Percentiles rank a stretch among this genome's conserved stretches.
Conservation (phyloP, 2,797 vertebrate species). For the Poecilia picta region DNA sequence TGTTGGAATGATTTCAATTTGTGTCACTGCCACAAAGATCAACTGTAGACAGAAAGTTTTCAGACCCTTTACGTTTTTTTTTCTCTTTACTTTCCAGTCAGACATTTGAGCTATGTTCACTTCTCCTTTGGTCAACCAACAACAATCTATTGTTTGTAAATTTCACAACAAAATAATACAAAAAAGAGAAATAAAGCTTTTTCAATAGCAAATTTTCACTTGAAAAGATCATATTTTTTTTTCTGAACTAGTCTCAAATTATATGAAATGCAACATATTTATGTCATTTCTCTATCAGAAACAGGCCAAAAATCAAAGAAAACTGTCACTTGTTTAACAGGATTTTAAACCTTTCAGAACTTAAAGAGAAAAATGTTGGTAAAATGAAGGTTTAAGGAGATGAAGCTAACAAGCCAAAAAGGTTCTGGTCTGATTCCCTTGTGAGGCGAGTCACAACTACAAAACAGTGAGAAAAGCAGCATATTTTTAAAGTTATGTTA, state of each 20-base stretch:
- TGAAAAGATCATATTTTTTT: neutral
- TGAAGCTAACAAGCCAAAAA: neutral
- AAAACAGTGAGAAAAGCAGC: neutral
- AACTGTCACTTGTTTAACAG: neutral
- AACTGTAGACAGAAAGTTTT: neutral
- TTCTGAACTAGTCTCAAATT: neutral
- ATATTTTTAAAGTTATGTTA: neutral
- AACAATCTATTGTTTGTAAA: neutral
- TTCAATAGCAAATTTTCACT: neutral
- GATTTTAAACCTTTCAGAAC: neutral
- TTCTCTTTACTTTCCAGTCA: neutral
- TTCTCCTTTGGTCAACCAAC: neutral
- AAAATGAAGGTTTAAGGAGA: neutral
- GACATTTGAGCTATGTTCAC: neutral
- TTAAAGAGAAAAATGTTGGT: neutral
- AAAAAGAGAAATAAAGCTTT: neutral
- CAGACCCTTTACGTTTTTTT: neutral
- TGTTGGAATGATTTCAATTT: conserved; percentile 5
- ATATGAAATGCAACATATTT: neutral
- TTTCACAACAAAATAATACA: neutral
- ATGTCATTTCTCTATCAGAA: neutral
- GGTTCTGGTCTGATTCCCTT: neutral
- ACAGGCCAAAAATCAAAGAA: neutral
- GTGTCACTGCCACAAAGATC: neutral
- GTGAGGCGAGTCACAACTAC: neutral